These are phyloP conservation scores for Chaetodon auriga DNA, from an alignment of 2,113 vertebrate genomes.

Conservation along the genomic window DNA sequence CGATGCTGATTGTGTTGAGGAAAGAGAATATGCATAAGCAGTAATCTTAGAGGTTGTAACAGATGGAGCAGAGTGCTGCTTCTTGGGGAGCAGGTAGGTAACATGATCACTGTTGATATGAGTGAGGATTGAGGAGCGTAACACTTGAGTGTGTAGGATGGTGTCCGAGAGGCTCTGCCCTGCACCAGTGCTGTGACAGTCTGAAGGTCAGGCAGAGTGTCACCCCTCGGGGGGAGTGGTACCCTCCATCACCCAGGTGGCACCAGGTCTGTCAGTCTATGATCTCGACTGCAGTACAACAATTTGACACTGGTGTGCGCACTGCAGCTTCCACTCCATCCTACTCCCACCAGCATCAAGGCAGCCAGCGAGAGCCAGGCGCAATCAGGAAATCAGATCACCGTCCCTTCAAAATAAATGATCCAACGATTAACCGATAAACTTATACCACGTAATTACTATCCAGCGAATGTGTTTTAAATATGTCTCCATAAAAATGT, in stretches of 20 bases:
- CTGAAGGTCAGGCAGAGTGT: slow-evolving; percentile 49
- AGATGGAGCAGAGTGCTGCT: not conserved
- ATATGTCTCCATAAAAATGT: not conserved
- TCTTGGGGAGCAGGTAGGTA: not conserved
- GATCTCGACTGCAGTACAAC: slow-evolving; percentile 70
- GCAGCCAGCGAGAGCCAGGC: not conserved
- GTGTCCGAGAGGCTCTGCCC: not conserved
- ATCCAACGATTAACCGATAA: no score
- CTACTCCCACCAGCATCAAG: slow-evolving; percentile 49
- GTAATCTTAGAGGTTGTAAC: slow-evolving; percentile 13
- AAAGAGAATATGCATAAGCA: slow-evolving; percentile 3
- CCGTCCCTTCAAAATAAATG: slow-evolving; percentile 55
- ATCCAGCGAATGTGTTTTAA: no score
- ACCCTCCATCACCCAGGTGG: slow-evolving; percentile 26
- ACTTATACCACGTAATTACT: no score
- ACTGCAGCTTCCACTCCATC: slow-evolving; percentile 69
- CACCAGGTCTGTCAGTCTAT: slow-evolving; percentile 26
- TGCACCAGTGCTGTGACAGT: slow-evolving; percentile 17
- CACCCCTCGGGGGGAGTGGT: slow-evolving; percentile 7
- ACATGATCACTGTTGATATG: not conserved
- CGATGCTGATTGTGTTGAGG: not conserved
- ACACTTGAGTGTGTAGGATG: not conserved
- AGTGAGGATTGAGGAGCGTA: not conserved
- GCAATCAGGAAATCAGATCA: slow-evolving; percentile 27
- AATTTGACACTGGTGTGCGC: slow-evolving; percentile 75